phyloP scores from a whole-genome alignment of 1,140 invertebrate species.

The Meloidogyne exigua region DNA sequence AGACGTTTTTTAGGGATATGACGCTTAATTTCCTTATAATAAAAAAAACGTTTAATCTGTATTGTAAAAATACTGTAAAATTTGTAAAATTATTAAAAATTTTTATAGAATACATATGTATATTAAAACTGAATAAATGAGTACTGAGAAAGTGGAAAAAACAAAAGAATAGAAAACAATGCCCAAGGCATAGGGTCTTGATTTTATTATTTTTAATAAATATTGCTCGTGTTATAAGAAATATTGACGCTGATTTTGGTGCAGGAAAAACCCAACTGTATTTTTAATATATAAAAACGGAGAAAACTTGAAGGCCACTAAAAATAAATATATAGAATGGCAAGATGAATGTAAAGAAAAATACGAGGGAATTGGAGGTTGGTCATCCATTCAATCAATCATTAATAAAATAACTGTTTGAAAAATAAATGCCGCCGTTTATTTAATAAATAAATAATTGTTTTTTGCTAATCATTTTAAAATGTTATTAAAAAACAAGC shows the following conservation, averaged over 20 bases:
- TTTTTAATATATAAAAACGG: background rate
- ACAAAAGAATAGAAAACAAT: too few species aligned
- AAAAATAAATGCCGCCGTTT: background rate
- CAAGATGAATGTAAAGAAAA: background rate
- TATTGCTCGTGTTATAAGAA: background rate
- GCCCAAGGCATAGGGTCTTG: background rate
- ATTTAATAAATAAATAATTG: background rate
- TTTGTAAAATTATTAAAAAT: too few species aligned
- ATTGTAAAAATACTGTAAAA: too few species aligned
- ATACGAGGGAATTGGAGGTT: conserved; percentile 1
- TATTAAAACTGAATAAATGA: too few species aligned
- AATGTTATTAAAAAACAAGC: background rate
- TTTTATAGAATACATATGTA: too few species aligned
- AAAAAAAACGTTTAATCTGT: too few species aligned
- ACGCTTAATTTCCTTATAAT: too few species aligned
- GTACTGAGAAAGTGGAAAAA: too few species aligned
- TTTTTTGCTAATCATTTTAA: background rate
- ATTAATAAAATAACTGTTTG: background rate
- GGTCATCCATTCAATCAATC: background rate
- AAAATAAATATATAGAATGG: background rate
- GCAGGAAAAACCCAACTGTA: background rate
- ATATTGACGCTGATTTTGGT: background rate
- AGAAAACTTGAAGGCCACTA: background rate
- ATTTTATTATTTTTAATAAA: background rate
- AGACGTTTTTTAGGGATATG: too few species aligned